phyloP scores from a whole-genome alignment of 2,797 vertebrate species.

The Diglossa cyanea region DNA sequence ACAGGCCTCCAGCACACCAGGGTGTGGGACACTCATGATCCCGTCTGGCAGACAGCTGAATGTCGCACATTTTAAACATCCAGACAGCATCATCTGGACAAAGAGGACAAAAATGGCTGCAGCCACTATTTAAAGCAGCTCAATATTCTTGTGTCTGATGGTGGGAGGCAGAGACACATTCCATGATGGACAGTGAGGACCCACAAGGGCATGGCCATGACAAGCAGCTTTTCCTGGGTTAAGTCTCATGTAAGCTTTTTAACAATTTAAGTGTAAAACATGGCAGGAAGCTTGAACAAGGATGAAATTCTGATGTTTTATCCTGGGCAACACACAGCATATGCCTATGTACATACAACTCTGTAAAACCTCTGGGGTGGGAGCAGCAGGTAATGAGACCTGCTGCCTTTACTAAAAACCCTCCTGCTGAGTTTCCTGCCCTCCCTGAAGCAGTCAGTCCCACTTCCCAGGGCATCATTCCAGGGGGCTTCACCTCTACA shows the following conservation, averaged over 20 bases:
- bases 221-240: background rate
- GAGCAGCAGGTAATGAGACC: background rate
- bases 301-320: background rate
- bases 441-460: background rate
- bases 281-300: background rate
- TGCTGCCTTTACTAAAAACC: background rate
- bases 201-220: background rate
- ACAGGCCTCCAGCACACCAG: background rate
- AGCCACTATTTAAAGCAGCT: constrained; percentile 21
- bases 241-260: background rate
- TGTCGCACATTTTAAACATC: background rate
- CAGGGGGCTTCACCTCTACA: background rate
- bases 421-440: background rate
- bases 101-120: background rate
- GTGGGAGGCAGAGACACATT: background rate
- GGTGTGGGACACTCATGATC: background rate
- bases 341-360: fast-evolving
- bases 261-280: background rate
- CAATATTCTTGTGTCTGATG: background rate
- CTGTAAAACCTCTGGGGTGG: background rate
- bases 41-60: background rate
- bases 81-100: constrained; percentile 3
- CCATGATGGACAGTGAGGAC: background rate
- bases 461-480: background rate
- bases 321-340: background rate